Percentiles rank a stretch among this genome's conserved stretches.
phyloP scores from a whole-genome alignment of 2,888 invertebrate genomes.

The Lissonota sp. region DNA sequence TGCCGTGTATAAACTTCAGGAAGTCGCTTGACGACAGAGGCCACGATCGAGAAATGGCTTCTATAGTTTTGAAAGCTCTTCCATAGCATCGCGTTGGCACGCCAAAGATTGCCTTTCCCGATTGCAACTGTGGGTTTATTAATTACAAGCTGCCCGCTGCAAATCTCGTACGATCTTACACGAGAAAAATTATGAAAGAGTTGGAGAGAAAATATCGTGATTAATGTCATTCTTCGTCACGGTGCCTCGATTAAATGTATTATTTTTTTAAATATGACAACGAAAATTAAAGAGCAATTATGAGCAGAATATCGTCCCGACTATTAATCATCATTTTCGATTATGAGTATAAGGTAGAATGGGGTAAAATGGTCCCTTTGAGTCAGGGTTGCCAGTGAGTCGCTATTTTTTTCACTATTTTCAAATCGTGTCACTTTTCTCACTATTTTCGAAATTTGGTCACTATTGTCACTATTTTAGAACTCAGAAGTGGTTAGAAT shows the following conservation, averaged over 20 bases:
- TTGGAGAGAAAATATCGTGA: not conserved
- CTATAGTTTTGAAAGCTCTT: conserved; percentile 11
- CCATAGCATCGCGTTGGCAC: not conserved
- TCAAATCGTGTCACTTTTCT: no score
- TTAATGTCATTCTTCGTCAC: not conserved
- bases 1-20: conserved; percentile 62
- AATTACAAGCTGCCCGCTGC: conserved; percentile 11
- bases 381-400: no score
- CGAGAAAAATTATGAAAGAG: not conserved
- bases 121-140: conserved; percentile 27
- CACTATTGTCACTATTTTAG: no score
- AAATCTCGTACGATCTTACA: not conserved
- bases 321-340: no score
- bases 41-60: conserved; percentile 17
- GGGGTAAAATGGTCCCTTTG: no score
- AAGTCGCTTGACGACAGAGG: conserved; percentile 72
- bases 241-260: not conserved
- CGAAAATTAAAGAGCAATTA: not conserved
- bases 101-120: conserved; percentile 16
- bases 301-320: not conserved
- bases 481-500: no score
- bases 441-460: no score
- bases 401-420: no score
- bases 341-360: no score
- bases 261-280: not conserved